These are phyloP conservation scores for Oplegnathus fasciatus DNA, from an alignment of 2,113 vertebrate species.

Conservation along the genomic window DNA sequence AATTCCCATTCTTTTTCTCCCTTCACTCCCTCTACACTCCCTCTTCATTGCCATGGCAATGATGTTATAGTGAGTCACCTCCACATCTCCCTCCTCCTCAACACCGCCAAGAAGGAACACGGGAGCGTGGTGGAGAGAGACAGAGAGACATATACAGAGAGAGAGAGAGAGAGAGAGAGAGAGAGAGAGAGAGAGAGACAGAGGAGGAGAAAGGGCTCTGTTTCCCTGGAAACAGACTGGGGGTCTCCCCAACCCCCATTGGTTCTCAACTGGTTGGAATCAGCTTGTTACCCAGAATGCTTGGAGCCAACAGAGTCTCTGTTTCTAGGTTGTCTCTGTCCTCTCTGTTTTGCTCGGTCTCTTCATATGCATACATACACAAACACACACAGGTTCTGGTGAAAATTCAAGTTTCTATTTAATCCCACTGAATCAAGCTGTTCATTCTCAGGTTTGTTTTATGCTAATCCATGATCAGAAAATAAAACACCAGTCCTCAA, in stretches of 20 bases:
- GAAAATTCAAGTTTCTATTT: conserved; percentile 34
- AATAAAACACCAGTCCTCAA: conserved; percentile 2
- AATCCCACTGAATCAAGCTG: not conserved
- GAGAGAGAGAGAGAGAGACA: conserved; percentile 26
- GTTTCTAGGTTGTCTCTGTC: conserved; percentile 69
- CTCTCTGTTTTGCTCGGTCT: conserved; percentile 31
- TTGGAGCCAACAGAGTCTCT: conserved; percentile 61
- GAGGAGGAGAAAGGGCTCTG: conserved; percentile 70
- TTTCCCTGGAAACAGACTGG: conserved; percentile 85
- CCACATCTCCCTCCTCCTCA: conserved; percentile 79
- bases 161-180: conserved; percentile 32
- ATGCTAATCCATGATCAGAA: conserved; percentile 19
- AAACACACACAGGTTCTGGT: conserved; percentile 4
- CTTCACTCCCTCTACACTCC: conserved; percentile 49
- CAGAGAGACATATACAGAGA: not conserved
- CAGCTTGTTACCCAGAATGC: conserved; percentile 75
- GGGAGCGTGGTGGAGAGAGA: conserved; percentile 53
- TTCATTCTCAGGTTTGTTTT: conserved; percentile 17
- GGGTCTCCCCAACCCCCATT: conserved; percentile 79
- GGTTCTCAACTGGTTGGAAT: conserved; percentile 78
- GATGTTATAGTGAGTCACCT: conserved; percentile 84
- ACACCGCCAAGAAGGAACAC: conserved; percentile 71
- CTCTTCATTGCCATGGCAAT: conserved; percentile 81
- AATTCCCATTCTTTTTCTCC: conserved; percentile 53
- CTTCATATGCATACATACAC: not conserved